These are phyloP conservation scores for Neodon shergylaensis DNA, from an alignment of 2,113 vertebrate species.

Conservation along the genomic window DNA sequence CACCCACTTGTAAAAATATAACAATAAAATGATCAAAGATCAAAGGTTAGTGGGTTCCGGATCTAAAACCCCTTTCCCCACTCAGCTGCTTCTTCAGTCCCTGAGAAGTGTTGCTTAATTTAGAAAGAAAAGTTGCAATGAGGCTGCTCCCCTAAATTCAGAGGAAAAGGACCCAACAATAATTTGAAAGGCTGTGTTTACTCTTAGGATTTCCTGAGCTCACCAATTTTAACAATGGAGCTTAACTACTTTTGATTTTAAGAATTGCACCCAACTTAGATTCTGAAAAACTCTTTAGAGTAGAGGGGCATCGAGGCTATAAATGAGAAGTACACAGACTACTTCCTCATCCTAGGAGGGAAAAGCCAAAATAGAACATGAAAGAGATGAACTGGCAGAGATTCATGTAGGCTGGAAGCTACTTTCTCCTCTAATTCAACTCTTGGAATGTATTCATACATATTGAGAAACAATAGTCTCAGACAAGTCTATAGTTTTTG, in stretches of 20 bases:
- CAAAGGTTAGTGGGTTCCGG: conserved; percentile 39
- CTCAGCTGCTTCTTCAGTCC: not conserved
- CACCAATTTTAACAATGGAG: conserved; percentile 59
- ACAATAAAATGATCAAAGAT: conserved; percentile 42
- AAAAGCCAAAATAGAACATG: not conserved
- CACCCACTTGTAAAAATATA: conserved; percentile 16
- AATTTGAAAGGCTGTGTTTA: conserved; percentile 60
- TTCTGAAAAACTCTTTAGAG: not conserved
- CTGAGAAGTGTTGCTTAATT: conserved; percentile 66
- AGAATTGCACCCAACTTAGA: conserved; percentile 39
- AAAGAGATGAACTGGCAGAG: not conserved
- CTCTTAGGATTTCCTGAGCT: conserved; percentile 56
- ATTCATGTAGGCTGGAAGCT: not conserved
- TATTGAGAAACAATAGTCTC: not conserved
- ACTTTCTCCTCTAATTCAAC: conserved; percentile 26
- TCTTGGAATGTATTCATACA: not conserved
- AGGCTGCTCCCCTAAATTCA: conserved; percentile 25
- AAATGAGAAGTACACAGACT: not conserved
- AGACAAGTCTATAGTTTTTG: not conserved
- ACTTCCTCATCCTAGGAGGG: not conserved
- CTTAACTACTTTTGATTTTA: conserved; percentile 60
- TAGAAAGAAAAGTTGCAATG: conserved; percentile 57
- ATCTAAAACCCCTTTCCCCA: conserved; percentile 23
- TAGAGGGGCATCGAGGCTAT: not conserved
- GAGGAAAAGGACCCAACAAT: conserved; percentile 8